Conservation (phyloP, 23 tunicate species). For the Halocynthia aurantium region DNA sequence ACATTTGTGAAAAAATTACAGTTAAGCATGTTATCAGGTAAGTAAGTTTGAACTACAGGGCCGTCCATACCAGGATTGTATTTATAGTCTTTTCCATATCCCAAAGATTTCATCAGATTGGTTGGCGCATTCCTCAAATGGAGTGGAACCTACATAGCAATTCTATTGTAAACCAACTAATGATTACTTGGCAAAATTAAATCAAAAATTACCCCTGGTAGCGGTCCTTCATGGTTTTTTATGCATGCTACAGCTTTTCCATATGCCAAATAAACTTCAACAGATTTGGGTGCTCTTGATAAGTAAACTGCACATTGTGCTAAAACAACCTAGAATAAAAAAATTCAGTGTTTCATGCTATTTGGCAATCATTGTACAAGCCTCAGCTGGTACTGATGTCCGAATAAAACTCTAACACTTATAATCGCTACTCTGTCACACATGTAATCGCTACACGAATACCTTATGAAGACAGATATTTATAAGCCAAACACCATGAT, state of each 20-base stretch:
- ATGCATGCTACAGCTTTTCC: conserved; percentile 35
- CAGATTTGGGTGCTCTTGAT: conserved; percentile 63
- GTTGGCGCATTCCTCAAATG: conserved; percentile 66
- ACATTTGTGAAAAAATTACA: conserved; percentile 6
- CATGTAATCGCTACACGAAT: no score
- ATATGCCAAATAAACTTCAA: conserved; percentile 44
- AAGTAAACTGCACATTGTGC: conserved; percentile 74
- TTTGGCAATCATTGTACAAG: neutral
- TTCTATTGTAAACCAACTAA: no score
- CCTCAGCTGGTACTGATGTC: neutral
- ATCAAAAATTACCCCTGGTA: conserved; percentile 45
- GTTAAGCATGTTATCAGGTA: conserved; percentile 25
- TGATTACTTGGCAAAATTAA: neutral
- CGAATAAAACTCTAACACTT: no score
- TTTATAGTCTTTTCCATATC: conserved; percentile 63
- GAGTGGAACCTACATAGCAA: conserved; percentile 50
- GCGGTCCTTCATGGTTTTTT: conserved; percentile 39
- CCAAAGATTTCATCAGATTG: conserved; percentile 39
- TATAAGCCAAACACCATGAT: no score
- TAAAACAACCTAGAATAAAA: conserved; percentile 36
- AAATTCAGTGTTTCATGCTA: neutral
- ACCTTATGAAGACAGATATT: no score
- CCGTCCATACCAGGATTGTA: conserved; percentile 26
- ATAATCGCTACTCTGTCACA: no score
- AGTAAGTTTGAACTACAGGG: conserved; percentile 26